Evolutionary conservation across 2,888 invertebrate genomes (phyloP).

Genomic region (Eristalis intricaria): DNA sequence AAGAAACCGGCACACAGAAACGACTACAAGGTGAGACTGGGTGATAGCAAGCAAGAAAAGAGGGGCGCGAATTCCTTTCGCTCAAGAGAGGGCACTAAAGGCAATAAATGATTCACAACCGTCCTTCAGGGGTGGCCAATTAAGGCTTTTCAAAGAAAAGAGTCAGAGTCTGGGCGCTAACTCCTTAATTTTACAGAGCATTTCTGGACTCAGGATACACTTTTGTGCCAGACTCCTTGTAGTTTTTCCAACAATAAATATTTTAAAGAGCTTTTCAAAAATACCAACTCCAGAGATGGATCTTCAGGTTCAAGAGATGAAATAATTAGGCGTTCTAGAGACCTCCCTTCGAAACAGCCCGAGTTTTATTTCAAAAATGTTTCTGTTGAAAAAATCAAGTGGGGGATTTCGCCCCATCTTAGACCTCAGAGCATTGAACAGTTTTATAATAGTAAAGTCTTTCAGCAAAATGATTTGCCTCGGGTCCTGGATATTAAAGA

Average conservation of each 20-base stretch:
- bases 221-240: not conserved
- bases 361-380: slow-evolving; percentile 20
- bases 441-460: too few relatives aligned
- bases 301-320: not conserved
- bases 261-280: not conserved
- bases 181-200: slow-evolving; percentile 15
- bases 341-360: not conserved
- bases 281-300: not conserved
- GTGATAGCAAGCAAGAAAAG: too few relatives aligned
- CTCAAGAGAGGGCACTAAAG: too few relatives aligned
- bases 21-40: too few relatives aligned
- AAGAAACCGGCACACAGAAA: too few relatives aligned
- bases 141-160: not conserved
- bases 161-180: not conserved
- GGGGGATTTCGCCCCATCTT: slow-evolving; percentile 10
- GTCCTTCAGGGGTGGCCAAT: not conserved
- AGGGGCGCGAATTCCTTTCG: too few relatives aligned
- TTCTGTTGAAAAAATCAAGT: not conserved
- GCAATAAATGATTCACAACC: not conserved
- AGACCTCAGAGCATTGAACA: not conserved
- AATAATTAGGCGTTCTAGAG: not conserved
- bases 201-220: not conserved
- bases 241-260: not conserved
- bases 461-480: too few relatives aligned
- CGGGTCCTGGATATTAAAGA: not conserved